phyloP scores from a whole-genome alignment of 2,888 invertebrate species.

The Dinocampus coccinellae region DNA sequence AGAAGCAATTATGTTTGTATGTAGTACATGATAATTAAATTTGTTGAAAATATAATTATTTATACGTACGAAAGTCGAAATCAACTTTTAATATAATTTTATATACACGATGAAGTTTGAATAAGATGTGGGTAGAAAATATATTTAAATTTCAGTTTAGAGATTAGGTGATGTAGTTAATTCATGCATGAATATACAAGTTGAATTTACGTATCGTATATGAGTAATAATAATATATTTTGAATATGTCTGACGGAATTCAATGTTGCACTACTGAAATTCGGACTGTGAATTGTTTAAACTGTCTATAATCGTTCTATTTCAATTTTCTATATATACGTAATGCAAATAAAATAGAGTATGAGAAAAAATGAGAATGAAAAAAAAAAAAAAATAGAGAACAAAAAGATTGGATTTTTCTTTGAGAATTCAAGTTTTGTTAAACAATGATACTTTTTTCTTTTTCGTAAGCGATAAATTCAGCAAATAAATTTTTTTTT shows the following conservation, averaged over 20 bases:
- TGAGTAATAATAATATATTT: neutral
- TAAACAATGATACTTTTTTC: constrained; percentile 63
- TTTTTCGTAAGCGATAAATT: constrained; percentile 61
- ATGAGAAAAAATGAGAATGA: neutral
- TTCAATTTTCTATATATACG: constrained; percentile 2
- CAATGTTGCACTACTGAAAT: constrained; percentile 20
- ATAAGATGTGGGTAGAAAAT: neutral
- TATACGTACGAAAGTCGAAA: neutral
- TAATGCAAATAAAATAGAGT: constrained; percentile 46
- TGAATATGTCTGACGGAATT: constrained; percentile 6
- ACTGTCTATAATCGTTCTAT: constrained; percentile 30
- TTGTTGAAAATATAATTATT: neutral
- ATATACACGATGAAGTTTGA: neutral
- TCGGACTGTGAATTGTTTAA: constrained; percentile 45
- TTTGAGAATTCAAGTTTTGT: constrained; percentile 54
- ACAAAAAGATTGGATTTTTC: constrained; percentile 31
- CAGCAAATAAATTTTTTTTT: constrained; percentile 50
- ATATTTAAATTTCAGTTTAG: neutral
- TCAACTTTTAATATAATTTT: neutral
- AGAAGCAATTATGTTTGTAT: too few species aligned
- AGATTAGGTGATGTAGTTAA: neutral
- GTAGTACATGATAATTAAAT: too few species aligned
- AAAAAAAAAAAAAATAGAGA: constrained; percentile 23
- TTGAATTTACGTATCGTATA: neutral
- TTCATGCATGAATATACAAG: neutral